phyloP scores from a whole-genome alignment of 2,113 vertebrate genomes.

The Butorides virescens region DNA sequence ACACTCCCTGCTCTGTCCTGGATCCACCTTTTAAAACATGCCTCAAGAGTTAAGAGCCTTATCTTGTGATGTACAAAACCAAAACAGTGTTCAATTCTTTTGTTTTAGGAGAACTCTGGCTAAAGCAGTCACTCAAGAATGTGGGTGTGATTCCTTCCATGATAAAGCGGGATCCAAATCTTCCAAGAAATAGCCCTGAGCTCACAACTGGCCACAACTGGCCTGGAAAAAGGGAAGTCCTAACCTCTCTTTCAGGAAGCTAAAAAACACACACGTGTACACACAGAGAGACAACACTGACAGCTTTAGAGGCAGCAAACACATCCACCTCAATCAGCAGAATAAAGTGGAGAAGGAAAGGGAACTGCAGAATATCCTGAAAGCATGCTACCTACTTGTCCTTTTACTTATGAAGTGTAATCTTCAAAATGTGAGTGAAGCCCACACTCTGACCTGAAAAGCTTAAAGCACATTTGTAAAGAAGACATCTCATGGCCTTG shows the following conservation, averaged over 20 bases:
- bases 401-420: neutral
- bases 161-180: neutral
- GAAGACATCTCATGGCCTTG: neutral
- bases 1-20: neutral
- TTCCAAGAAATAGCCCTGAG: neutral
- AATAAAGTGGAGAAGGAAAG: neutral
- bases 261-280: neutral
- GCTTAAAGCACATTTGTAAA: neutral
- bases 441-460: neutral
- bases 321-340: neutral
- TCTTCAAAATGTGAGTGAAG: neutral
- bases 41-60: neutral
- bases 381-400: neutral
- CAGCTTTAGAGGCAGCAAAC: neutral
- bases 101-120: neutral
- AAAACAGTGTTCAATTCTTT: neutral
- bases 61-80: neutral
- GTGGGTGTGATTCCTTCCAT: neutral
- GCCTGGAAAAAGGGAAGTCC: neutral
- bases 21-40: neutral
- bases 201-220: neutral
- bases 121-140: neutral
- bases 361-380: neutral
- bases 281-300: neutral
- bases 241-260: neutral